Base-by-base conservation (phyloP, 1,140 invertebrate species). In the Aricia agestis region DNA sequence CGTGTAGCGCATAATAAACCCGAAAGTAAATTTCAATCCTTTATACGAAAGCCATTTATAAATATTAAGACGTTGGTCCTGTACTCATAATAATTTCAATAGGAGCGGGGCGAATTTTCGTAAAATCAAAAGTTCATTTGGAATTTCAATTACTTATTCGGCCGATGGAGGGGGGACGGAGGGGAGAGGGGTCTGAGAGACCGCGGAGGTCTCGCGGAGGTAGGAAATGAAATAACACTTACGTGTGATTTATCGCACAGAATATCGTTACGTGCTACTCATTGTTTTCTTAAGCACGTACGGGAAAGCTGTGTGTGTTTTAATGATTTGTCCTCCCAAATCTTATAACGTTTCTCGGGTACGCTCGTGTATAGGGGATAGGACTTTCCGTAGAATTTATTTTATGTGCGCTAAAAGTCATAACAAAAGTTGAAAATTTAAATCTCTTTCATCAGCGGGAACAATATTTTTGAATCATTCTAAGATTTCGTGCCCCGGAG, bases 201-300 rank as follows among this genome's bases (percentile, higher is more conserved):
- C 70, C 79, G 11, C 36, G 6, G 36, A 36, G 36, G 6, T 25
- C 25, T 25, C 25, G 25, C 13, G 45, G 45, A 52, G 45, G 70
- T 80, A 90, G 89, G 89, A 91, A 91, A 91, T 91, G 89, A 90
- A 91, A 91, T 85, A 88, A 86, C 82, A 88, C 87, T 90, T 91
- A 88, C 87, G 86, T 75, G 69, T 90, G 89, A 91, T 91, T 91
- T 91, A 91, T 84, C 78, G 68, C 73, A 71, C 79, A 86, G 87
- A 89, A 89, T 86, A 85, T 82, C 84, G 85, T 87, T 89, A 78
- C 85, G 85, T 85, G 86, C 83, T 81, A 81, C 79, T 84, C 82
- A 82, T 85, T 88, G 85, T 89, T 89, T 91, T 89, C 83, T 85
- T 83, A 74, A 79, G 72, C 75, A 69, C 82, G 81, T 81, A 82